Evolutionary conservation across 2,797 vertebrate species (phyloP).

Genomic region (Enteromius afrohamiltoni): DNA sequence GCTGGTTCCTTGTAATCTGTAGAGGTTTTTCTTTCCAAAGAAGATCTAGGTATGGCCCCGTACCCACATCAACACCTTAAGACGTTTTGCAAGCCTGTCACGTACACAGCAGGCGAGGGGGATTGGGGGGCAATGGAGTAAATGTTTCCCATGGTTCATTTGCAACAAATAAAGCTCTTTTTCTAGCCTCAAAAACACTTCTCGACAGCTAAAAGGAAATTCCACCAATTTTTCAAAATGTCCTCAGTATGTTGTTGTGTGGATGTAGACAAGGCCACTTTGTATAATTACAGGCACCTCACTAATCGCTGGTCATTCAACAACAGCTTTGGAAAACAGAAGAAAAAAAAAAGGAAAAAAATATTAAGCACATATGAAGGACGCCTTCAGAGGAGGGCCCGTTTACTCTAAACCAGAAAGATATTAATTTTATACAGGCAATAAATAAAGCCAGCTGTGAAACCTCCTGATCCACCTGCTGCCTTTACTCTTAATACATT

Average conservation of each 20-base stretch:
- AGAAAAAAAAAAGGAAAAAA: background rate
- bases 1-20: constrained; percentile 12
- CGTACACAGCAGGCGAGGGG: constrained; percentile 25
- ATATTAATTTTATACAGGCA: background rate
- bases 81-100: constrained; percentile 28
- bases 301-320: background rate
- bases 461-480: constrained; percentile 30
- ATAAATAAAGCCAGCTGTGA: background rate
- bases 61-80: constrained; percentile 52
- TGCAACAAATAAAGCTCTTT: constrained; percentile 14
- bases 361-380: background rate
- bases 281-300: background rate
- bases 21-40: constrained; percentile 8
- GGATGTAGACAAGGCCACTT: background rate
- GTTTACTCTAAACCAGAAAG: background rate
- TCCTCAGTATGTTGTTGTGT: too few relatives aligned
- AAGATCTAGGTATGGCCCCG: constrained; percentile 40
- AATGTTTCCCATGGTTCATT: constrained; percentile 31
- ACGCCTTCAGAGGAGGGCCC: background rate
- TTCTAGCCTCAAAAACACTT: constrained; percentile 7
- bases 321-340: background rate
- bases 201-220: constrained; percentile 23
- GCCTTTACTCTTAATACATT: constrained; percentile 29
- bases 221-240: constrained; percentile 11
- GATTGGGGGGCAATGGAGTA: background rate